These are phyloP conservation scores for Alcis repandata DNA, from an alignment of 2,888 invertebrate genomes.

Conservation along the genomic window DNA sequence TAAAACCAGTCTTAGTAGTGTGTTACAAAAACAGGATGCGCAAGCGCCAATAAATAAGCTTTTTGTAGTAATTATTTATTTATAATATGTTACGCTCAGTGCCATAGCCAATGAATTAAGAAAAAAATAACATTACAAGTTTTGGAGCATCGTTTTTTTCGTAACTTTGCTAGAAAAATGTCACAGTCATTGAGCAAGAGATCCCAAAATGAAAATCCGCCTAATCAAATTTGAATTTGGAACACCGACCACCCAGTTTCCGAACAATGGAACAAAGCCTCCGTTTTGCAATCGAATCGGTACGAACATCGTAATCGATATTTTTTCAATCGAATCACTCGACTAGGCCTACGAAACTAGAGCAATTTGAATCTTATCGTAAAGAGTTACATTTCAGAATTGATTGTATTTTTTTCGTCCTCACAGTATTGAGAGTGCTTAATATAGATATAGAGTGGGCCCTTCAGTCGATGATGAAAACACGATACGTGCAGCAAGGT, in stretches of 20 bases:
- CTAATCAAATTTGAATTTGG: constrained; percentile 51
- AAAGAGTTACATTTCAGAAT: constrained; percentile 18
- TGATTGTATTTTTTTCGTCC: constrained; percentile 12
- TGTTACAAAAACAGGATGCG: constrained; percentile 32
- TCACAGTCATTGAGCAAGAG: constrained; percentile 19
- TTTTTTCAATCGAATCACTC: constrained; percentile 54
- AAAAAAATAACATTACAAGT: not conserved
- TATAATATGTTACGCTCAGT: not conserved
- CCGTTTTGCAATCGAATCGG: constrained; percentile 59
- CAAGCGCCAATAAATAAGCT: constrained; percentile 32
- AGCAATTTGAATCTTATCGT: constrained; percentile 16
- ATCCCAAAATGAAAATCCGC: constrained; percentile 34
- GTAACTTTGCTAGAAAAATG: not conserved
- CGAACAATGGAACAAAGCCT: constrained; percentile 61
- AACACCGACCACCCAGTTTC: constrained; percentile 53
- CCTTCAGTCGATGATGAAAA: constrained; percentile 70
- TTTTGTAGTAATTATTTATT: constrained; percentile 33
- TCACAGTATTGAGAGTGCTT: constrained; percentile 15
- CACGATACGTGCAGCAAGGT: constrained; percentile 64
- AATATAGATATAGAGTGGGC: constrained; percentile 47
- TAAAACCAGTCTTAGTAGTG: constrained; percentile 22
- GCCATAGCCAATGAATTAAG: not conserved
- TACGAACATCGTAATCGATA: constrained; percentile 62
- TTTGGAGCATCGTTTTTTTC: not conserved
- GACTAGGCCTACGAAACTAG: constrained; percentile 10